Conservation (phyloP, 2,797 vertebrate genomes). For the Falco concolor region DNA sequence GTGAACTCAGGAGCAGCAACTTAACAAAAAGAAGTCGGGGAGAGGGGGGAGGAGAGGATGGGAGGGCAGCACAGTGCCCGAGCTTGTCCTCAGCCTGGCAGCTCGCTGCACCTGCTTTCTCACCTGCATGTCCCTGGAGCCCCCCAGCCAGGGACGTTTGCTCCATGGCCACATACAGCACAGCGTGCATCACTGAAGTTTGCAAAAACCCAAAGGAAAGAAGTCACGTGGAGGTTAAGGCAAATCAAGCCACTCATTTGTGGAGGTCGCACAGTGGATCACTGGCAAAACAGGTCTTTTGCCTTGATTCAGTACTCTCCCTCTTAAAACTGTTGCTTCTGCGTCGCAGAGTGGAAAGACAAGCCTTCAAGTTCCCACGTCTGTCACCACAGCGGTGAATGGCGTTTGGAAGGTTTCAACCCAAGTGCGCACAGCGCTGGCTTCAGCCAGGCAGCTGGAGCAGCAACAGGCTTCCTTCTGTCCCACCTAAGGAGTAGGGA, state of each 20-base stretch:
- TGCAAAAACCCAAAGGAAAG: background rate
- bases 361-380: background rate
- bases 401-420: background rate
- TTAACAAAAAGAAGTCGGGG: background rate
- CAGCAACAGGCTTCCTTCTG: background rate
- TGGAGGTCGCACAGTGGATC: accelerated
- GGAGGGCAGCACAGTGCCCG: background rate
- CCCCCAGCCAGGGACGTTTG: background rate
- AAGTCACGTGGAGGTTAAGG: background rate
- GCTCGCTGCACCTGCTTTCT: background rate
- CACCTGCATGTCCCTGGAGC: background rate
- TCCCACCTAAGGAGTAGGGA: background rate
- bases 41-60: background rate
- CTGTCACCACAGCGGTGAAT: background rate
- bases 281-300: background rate
- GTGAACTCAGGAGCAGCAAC: background rate
- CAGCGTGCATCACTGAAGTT: accelerated
- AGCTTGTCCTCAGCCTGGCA: background rate
- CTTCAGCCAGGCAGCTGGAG: background rate
- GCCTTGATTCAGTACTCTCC: background rate
- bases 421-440: background rate
- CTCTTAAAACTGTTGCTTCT: background rate
- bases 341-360: background rate
- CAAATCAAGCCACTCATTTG: background rate
- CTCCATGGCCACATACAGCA: background rate